These are phyloP conservation scores for Trematomus loennbergii DNA, from an alignment of 2,113 vertebrate genomes.

Conservation along the genomic window DNA sequence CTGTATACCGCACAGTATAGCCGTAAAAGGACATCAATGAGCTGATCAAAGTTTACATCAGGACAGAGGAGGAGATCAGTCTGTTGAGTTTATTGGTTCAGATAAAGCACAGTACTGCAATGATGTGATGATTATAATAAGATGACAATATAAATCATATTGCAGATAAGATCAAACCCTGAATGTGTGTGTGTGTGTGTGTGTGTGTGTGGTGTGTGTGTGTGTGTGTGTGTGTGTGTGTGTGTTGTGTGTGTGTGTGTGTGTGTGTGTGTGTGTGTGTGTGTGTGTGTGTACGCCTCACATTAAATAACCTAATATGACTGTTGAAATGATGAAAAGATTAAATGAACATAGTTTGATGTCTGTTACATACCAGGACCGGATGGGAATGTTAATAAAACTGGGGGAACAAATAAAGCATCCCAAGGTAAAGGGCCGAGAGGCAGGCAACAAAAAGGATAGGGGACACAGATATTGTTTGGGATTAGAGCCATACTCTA, in stretches of 20 bases:
- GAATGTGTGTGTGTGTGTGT: no score
- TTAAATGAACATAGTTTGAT: neutral
- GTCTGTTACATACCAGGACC: neutral
- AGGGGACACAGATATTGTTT: neutral
- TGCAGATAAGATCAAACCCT: conserved; percentile 1
- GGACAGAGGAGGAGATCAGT: neutral
- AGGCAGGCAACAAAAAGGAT: neutral
- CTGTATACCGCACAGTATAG: neutral
- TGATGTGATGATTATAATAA: neutral
- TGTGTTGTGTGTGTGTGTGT: no score
- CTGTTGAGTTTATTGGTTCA: neutral
- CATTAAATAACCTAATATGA: neutral
- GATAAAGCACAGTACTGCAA: neutral
- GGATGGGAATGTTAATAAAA: neutral
- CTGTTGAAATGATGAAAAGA: neutral
- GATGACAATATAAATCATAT: neutral
- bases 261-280: no score
- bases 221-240: no score
- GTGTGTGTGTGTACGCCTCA: no score
- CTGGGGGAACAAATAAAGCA: neutral
- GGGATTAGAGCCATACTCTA: conserved; percentile 1
- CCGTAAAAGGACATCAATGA: neutral
- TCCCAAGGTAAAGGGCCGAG: neutral
- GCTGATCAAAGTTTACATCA: neutral
- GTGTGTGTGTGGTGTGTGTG: no score